A percentile compares a stretch with the other conserved stretches of the same genome.
Conservation (phyloP, 1,140 invertebrate species). For the Solenopsis fugax region DNA sequence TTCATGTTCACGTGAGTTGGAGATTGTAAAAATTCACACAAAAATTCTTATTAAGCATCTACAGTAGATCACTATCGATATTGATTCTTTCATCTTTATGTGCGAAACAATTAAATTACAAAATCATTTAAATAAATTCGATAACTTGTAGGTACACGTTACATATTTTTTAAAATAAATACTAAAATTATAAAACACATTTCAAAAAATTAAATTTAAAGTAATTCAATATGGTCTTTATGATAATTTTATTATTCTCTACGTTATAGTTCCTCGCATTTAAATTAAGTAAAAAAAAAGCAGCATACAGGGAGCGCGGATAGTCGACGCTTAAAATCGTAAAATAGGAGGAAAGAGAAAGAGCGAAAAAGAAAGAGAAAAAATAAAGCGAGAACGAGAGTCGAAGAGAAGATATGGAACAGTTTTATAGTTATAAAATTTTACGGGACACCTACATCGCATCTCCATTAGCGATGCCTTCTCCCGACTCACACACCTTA, state of each 20-base stretch:
- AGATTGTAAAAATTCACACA: no score
- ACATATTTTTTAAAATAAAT: constrained; percentile 2
- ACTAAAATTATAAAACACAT: constrained; percentile 24
- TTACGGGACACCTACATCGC: constrained; percentile 79
- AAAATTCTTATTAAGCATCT: no score
- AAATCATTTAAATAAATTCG: neutral
- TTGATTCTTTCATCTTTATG: no score
- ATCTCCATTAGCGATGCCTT: constrained; percentile 81
- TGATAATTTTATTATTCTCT: neutral
- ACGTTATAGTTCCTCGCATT: constrained; percentile 17
- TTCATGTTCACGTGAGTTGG: no score
- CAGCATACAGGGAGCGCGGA: neutral
- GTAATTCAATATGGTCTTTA: neutral
- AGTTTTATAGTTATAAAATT: constrained; percentile 78
- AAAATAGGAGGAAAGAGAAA: neutral
- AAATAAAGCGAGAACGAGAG: constrained; percentile 20
- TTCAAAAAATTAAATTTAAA: constrained; percentile 28
- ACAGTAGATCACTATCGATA: no score
- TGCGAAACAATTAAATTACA: constrained; percentile 1
- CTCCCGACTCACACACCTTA: constrained; percentile 66
- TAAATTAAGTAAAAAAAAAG: neutral
- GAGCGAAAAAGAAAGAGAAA: neutral
- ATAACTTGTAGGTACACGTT: neutral
- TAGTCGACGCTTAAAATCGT: neutral
- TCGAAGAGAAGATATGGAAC: constrained; percentile 20